A percentile compares a stretch with the other conserved stretches of the same genome.
These are phyloP conservation scores for Hydractinia echinata DNA, from an alignment of 30 jellyfish, hydroid and myxozoan species.

Conservation along the genomic window DNA sequence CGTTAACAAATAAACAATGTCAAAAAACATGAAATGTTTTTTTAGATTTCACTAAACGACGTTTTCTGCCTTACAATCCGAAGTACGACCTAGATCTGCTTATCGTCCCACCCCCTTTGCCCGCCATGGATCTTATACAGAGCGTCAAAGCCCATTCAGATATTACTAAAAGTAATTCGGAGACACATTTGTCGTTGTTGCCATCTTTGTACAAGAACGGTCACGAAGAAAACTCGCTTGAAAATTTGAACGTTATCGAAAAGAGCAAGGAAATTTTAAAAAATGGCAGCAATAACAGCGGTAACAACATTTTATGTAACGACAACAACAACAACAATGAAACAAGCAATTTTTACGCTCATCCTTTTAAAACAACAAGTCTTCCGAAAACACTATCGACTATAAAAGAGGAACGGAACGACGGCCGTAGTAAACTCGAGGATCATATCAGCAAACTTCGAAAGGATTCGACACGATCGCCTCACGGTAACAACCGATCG, in stretches of 20 bases:
- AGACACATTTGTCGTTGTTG: background rate
- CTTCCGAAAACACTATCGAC: background rate
- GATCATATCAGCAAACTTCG: background rate
- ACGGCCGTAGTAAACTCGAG: constrained; percentile 1
- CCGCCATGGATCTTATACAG: constrained; percentile 70
- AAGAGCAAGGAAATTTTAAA: background rate
- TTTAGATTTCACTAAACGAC: constrained; percentile 71
- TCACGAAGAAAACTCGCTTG: background rate
- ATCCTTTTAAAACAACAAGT: background rate
- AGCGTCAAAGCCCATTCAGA: background rate
- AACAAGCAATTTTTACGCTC: background rate
- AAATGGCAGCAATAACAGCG: background rate
- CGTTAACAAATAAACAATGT: no score
- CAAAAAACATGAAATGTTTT: background rate
- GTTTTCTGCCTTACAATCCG: constrained; percentile 80
- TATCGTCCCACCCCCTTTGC: constrained; percentile 88
- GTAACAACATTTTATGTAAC: background rate
- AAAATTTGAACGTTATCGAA: background rate
- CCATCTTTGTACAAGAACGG: background rate
- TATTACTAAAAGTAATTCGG: background rate
- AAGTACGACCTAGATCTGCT: constrained; percentile 79
- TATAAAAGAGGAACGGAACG: background rate
- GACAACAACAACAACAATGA: background rate
- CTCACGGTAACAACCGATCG: no score
- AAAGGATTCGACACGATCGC: no score